These are phyloP conservation scores for Antechinus flavipes DNA, from an alignment of 2,113 vertebrate genomes.

Conservation along the genomic window DNA sequence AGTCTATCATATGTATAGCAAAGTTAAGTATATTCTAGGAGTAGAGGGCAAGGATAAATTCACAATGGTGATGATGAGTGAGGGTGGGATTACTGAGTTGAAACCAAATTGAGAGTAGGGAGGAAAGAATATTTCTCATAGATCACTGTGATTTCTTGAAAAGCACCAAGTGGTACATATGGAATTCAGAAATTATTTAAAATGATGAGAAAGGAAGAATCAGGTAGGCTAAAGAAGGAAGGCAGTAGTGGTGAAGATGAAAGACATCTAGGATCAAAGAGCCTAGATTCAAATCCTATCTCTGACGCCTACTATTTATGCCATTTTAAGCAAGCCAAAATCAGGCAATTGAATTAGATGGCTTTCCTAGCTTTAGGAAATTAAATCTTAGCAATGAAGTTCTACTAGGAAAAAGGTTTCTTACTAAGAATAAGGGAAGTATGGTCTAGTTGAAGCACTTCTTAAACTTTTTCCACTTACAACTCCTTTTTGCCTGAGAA, in stretches of 20 bases:
- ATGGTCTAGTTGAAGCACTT: not conserved
- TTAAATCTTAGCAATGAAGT: too few relatives aligned
- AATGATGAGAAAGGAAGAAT: not conserved
- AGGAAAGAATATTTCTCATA: not conserved
- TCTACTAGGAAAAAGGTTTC: too few relatives aligned
- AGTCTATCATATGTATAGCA: not conserved
- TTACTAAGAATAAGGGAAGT: too few relatives aligned
- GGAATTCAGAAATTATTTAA: not conserved
- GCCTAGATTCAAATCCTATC: not conserved
- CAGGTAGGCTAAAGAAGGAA: not conserved
- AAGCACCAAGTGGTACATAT: not conserved
- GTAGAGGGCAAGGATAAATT: not conserved
- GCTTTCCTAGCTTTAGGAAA: too few relatives aligned
- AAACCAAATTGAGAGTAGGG: constrained; percentile 4
- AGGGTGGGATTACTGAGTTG: not conserved
- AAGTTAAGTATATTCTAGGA: not conserved
- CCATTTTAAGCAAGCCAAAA: not conserved
- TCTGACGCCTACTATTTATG: not conserved
- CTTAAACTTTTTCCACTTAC: too few relatives aligned
- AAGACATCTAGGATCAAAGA: not conserved
- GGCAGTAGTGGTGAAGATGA: not conserved
- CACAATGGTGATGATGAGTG: constrained; percentile 15
- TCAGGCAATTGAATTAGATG: too few relatives aligned
- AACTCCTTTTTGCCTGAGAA: too few relatives aligned
- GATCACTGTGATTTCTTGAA: not conserved